Conservation (phyloP, 2,888 invertebrate species). For the Nebria brevicollis region DNA sequence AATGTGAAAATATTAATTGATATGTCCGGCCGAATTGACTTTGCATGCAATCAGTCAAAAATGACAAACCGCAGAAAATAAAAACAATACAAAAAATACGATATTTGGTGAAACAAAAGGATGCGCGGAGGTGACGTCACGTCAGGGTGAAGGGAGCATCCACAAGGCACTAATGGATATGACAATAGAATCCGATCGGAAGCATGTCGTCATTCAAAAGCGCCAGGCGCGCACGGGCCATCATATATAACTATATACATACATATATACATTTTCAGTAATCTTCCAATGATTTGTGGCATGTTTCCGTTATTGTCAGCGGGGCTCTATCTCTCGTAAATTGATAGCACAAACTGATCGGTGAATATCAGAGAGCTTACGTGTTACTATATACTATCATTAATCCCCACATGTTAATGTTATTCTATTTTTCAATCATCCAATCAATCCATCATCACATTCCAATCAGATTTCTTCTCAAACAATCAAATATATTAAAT, state of each 20-base stretch:
- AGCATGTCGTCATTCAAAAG: constrained; percentile 30
- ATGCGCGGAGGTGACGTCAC: neutral
- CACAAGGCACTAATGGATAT: constrained; percentile 26
- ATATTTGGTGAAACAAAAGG: neutral
- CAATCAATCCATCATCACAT: neutral
- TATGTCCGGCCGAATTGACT: neutral
- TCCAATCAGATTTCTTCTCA: too few species aligned
- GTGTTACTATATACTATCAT: neutral
- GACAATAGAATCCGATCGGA: constrained; percentile 37
- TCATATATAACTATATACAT: neutral
- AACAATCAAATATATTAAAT: too few species aligned
- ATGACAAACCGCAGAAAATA: constrained; percentile 1
- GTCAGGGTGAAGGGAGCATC: neutral
- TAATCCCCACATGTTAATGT: neutral
- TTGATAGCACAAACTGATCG: constrained; percentile 40
- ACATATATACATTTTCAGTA: constrained; percentile 30
- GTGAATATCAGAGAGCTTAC: constrained; percentile 6
- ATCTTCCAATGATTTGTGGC: constrained; percentile 45
- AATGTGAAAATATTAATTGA: neutral
- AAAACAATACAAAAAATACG: neutral
- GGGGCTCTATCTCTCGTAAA: constrained; percentile 34
- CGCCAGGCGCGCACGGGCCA: constrained; percentile 2
- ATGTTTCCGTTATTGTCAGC: constrained; percentile 45
- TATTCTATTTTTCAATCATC: neutral
- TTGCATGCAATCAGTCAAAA: neutral